Evolutionary conservation across 1,140 invertebrate genomes (phyloP).

Genomic region (Paracyclopina nana): DNA sequence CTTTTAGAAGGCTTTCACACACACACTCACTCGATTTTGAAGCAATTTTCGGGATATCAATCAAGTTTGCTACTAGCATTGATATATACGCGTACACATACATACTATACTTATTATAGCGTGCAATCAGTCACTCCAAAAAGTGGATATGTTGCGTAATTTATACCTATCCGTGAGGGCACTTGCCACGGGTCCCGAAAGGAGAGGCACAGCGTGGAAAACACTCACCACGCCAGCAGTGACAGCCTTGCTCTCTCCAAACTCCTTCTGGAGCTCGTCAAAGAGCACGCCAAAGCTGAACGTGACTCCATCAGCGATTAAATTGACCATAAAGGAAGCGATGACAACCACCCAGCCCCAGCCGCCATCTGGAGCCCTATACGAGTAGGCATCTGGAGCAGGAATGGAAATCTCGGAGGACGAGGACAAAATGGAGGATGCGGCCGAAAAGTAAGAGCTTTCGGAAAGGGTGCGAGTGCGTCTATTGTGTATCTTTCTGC

Average conservation of each 20-base stretch:
- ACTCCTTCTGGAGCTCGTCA: slow-evolving; percentile 64
- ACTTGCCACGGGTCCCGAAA: slow-evolving; percentile 70
- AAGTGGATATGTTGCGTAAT: slow-evolving; percentile 38
- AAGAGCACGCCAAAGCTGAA: slow-evolving; percentile 80
- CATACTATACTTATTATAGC: too few relatives aligned
- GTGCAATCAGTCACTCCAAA: too few relatives aligned
- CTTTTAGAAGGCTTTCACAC: too few relatives aligned
- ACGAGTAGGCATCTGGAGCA: slow-evolving; percentile 2
- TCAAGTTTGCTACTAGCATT: not conserved
- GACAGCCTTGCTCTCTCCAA: slow-evolving; percentile 52
- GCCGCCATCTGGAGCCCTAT: slow-evolving; percentile 26
- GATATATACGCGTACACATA: not conserved
- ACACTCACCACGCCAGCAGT: slow-evolving; percentile 73
- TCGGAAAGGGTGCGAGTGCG: not conserved
- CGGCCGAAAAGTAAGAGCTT: not conserved
- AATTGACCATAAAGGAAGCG: slow-evolving; percentile 65
- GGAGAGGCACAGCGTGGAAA: slow-evolving; percentile 69
- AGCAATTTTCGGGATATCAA: too few relatives aligned
- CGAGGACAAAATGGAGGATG: not conserved
- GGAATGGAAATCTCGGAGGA: slow-evolving; percentile 4
- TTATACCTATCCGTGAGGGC: slow-evolving; percentile 64
- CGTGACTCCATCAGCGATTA: slow-evolving; percentile 83
- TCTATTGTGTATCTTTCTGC: too few relatives aligned
- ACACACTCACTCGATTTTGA: too few relatives aligned
- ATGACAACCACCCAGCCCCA: slow-evolving; percentile 56